Percentiles rank a stretch among this genome's conserved stretches.
Conservation (phyloP, 2,113 vertebrate species). For the Sturnus vulgaris region DNA sequence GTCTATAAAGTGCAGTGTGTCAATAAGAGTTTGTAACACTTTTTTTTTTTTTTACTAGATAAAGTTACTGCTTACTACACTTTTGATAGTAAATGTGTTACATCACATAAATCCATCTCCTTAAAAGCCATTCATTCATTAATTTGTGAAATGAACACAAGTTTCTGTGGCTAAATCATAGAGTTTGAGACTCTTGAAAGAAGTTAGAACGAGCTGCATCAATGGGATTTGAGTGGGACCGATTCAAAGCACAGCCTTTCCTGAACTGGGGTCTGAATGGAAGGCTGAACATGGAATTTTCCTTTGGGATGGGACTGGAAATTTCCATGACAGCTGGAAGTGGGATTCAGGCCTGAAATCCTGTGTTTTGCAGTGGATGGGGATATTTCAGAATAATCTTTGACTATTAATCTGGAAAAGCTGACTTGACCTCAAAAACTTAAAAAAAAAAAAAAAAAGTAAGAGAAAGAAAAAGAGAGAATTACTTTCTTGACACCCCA, state of each 20-base stretch:
- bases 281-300: slow-evolving; percentile 32
- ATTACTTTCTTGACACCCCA: neutral
- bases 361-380: neutral
- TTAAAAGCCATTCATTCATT: neutral
- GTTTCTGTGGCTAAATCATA: neutral
- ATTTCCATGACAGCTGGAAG: slow-evolving; percentile 42
- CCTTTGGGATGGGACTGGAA: slow-evolving; percentile 24
- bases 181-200: neutral
- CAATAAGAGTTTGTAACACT: neutral
- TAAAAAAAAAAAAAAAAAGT: neutral
- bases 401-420: slow-evolving; percentile 30
- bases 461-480: neutral
- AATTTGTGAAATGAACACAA: neutral
- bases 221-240: neutral
- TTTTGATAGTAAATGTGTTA: neutral
- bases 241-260: neutral
- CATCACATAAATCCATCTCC: neutral
- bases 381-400: slow-evolving; percentile 25
- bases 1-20: neutral
- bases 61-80: neutral
- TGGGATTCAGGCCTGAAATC: slow-evolving; percentile 12
- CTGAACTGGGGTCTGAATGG: neutral
- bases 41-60: neutral
- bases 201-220: neutral
- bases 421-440: slow-evolving; percentile 7